These are phyloP conservation scores for Dolomedes plantarius DNA, from an alignment of 2,888 invertebrate species.

Conservation along the genomic window DNA sequence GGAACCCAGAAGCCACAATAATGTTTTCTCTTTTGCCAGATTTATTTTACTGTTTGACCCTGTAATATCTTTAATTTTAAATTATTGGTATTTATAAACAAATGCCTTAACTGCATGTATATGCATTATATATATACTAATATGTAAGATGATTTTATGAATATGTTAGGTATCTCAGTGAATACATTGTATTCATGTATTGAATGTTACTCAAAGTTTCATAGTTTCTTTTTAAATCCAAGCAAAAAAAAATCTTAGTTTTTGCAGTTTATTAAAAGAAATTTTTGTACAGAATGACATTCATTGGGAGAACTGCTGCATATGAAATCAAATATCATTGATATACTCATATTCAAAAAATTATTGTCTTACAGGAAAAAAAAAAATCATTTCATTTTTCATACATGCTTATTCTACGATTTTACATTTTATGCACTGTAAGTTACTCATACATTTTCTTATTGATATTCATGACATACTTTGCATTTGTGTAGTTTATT, in stretches of 20 bases:
- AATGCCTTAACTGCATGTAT: neutral
- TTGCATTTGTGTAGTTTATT: conserved; percentile 20
- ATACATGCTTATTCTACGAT: conserved; percentile 22
- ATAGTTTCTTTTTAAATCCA: too few species aligned
- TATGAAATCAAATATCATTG: neutral
- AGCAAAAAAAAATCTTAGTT: too few species aligned
- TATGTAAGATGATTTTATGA: neutral
- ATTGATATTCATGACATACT: conserved; percentile 18
- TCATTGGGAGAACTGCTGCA: too few species aligned
- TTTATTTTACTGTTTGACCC: neutral
- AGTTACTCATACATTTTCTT: conserved; percentile 40
- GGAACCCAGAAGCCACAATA: conserved; percentile 78
- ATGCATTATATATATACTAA: neutral
- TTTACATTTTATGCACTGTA: conserved; percentile 33
- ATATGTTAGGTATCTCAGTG: neutral
- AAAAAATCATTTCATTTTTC: conserved; percentile 24
- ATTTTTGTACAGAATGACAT: neutral
- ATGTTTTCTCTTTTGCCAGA: neutral
- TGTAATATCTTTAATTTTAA: neutral
- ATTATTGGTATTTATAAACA: neutral
- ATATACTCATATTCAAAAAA: neutral
- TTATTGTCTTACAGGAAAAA: neutral
- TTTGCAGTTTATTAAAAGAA: neutral
- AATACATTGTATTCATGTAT: neutral
- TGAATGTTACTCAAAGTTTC: too few species aligned